These are phyloP conservation scores for Atherix ibis DNA, from an alignment of 2,888 invertebrate species.

Conservation along the genomic window DNA sequence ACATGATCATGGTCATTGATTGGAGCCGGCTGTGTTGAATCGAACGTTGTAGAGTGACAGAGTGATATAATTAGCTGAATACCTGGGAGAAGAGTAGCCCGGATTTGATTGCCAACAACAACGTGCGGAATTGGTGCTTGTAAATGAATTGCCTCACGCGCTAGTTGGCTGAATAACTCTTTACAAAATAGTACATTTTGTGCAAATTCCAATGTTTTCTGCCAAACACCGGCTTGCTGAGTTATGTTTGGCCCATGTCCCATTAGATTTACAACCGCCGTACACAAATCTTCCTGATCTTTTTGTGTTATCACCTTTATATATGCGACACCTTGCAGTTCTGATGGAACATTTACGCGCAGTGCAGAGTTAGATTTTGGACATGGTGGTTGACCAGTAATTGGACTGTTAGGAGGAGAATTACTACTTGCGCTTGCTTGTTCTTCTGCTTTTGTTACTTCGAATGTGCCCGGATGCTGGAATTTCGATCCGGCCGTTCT, in stretches of 20 bases:
- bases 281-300: slow-evolving; percentile 82
- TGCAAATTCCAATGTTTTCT: slow-evolving; percentile 89
- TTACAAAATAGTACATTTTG: slow-evolving; percentile 96
- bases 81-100: slow-evolving; percentile 86
- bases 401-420: slow-evolving; percentile 37
- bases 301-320: slow-evolving; percentile 92
- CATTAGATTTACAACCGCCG: slow-evolving; percentile 62
- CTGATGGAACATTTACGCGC: slow-evolving; percentile 82
- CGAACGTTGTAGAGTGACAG: slow-evolving; percentile 61
- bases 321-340: slow-evolving; percentile 88
- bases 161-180: slow-evolving; percentile 85
- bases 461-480: slow-evolving; percentile 85
- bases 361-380: slow-evolving; percentile 57
- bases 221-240: slow-evolving; percentile 64
- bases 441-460: slow-evolving; percentile 81
- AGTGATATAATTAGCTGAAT: slow-evolving; percentile 83
- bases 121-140: slow-evolving; percentile 90
- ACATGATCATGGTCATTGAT: slow-evolving; percentile 82
- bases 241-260: slow-evolving; percentile 57
- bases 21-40: slow-evolving; percentile 33
- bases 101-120: slow-evolving; percentile 93
- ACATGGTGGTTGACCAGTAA: slow-evolving; percentile 33
- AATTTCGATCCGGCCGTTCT: slow-evolving; percentile 90
- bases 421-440: slow-evolving; percentile 33
- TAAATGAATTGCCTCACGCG: slow-evolving; percentile 85